These are phyloP conservation scores for Stegana nigrithorax DNA, from an alignment of 2,888 invertebrate species.

Conservation along the genomic window DNA sequence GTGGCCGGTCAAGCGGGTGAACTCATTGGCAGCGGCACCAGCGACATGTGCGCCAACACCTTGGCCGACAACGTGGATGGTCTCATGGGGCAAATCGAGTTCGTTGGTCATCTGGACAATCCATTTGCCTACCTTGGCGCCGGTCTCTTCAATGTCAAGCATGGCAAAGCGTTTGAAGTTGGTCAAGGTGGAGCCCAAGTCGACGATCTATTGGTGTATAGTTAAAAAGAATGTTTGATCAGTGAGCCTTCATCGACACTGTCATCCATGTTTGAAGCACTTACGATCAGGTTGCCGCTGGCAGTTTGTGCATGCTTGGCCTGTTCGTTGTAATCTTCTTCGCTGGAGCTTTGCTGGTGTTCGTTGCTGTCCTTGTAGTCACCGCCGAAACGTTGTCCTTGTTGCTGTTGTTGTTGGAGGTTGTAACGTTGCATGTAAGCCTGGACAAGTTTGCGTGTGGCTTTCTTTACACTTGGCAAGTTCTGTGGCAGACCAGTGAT, in stretches of 20 bases:
- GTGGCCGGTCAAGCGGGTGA: slow-evolving; percentile 54
- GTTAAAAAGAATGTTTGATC: not conserved
- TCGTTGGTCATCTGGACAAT: slow-evolving; percentile 49
- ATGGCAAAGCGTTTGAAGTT: slow-evolving; percentile 48
- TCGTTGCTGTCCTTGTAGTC: slow-evolving; percentile 29
- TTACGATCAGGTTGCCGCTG: slow-evolving; percentile 56
- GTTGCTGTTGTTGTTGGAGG: slow-evolving; percentile 38
- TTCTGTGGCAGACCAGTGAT: slow-evolving; percentile 58
- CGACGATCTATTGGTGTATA: slow-evolving; percentile 44
- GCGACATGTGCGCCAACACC: slow-evolving; percentile 63
- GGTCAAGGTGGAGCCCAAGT: slow-evolving; percentile 52
- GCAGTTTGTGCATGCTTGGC: slow-evolving; percentile 31
- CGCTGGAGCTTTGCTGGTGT: slow-evolving; percentile 41
- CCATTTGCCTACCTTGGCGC: slow-evolving; percentile 52
- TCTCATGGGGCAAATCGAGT: slow-evolving; percentile 48
- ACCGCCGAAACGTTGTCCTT: slow-evolving; percentile 27
- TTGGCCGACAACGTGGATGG: slow-evolving; percentile 61
- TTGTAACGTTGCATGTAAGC: slow-evolving; percentile 63
- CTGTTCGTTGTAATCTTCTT: slow-evolving; percentile 43
- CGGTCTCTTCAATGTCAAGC: slow-evolving; percentile 52
- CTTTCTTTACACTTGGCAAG: slow-evolving; percentile 49
- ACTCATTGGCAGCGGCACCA: slow-evolving; percentile 61
- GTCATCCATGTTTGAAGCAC: no score
- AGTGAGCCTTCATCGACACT: no score
- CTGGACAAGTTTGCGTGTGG: slow-evolving; percentile 52